phyloP scores from a whole-genome alignment of 2,797 vertebrate genomes.

The Tragopan temminckii region DNA sequence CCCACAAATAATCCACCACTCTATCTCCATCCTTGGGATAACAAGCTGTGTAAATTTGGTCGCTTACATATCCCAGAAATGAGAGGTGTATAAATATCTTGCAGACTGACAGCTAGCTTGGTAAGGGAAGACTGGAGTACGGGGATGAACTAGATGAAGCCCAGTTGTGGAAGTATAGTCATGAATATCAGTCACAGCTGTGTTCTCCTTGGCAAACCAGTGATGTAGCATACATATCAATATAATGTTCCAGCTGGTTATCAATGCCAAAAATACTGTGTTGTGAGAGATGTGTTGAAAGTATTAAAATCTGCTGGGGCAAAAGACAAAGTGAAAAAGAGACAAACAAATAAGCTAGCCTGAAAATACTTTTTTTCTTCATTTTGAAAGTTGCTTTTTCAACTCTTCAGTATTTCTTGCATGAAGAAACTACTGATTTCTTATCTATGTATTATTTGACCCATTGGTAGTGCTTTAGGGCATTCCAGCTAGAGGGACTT shows the following conservation, averaged over 20 bases:
- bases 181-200: neutral
- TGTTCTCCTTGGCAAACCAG: neutral
- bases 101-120: neutral
- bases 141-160: neutral
- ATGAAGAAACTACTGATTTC: neutral
- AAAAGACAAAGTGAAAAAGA: neutral
- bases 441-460: neutral
- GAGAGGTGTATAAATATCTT: neutral
- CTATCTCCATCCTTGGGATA: neutral
- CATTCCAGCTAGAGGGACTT: neutral
- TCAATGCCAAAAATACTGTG: neutral
- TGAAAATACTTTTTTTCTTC: neutral
- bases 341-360: neutral
- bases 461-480: neutral
- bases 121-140: neutral
- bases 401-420: neutral
- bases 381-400: neutral
- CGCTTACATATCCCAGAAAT: neutral
- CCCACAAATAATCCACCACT: too few relatives aligned
- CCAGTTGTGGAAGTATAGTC: neutral
- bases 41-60: neutral
- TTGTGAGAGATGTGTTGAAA: neutral
- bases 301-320: neutral
- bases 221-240: neutral
- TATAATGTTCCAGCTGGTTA: neutral